phyloP scores from a whole-genome alignment of 1,140 invertebrate genomes.

The Trichonephila inaurata region DNA sequence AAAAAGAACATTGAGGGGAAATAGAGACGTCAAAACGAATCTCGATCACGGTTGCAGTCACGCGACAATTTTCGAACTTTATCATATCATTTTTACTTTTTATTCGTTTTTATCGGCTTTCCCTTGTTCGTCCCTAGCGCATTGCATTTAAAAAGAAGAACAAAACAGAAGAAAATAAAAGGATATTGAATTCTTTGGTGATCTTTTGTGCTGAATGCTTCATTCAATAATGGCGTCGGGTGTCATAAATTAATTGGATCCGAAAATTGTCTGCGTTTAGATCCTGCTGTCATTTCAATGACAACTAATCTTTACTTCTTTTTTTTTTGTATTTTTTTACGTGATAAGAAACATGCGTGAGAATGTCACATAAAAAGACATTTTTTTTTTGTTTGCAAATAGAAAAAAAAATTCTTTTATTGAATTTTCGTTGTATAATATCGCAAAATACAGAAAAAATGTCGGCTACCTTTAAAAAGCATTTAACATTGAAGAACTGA shows the following conservation, averaged over 20 bases:
- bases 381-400: neutral
- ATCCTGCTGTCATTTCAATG: conserved; percentile 28
- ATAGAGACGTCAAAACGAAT: conserved; percentile 34
- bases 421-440: neutral
- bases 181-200: conserved; percentile 36
- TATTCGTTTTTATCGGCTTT: neutral
- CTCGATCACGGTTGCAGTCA: conserved; percentile 41
- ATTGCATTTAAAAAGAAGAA: neutral
- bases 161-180: neutral
- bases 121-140: neutral
- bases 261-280: conserved; percentile 10
- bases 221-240: conserved; percentile 30
- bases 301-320: neutral
- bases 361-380: neutral
- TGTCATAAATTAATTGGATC: conserved; percentile 32
- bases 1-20: neutral
- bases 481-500: neutral
- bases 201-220: conserved; percentile 9
- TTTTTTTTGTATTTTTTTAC: neutral
- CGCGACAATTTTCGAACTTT: conserved; percentile 34
- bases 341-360: conserved; percentile 1
- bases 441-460: neutral
- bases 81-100: neutral
- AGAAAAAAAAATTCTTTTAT: neutral
- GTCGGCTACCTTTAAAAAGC: neutral